Conservation (phyloP, 2,113 vertebrate genomes). For the Andinoacara biseriatus region DNA sequence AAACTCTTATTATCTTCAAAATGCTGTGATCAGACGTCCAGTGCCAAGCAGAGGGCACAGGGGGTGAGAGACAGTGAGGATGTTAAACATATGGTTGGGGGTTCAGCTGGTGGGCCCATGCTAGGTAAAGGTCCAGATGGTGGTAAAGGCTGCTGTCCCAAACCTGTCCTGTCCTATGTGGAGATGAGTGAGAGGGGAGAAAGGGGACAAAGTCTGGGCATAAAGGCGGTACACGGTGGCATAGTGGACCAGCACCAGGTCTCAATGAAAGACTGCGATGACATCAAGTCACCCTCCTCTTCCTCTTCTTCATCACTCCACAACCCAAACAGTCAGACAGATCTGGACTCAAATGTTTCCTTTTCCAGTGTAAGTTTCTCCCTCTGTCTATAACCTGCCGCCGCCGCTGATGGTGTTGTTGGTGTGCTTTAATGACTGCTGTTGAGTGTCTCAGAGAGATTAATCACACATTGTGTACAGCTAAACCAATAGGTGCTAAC, state of each 20-base stretch:
- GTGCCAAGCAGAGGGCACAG: slow-evolving; percentile 89
- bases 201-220: slow-evolving; percentile 84
- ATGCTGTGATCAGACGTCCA: slow-evolving; percentile 90
- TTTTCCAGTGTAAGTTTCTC: slow-evolving; percentile 96
- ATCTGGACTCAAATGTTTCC: slow-evolving; percentile 95
- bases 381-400: slow-evolving; percentile 72
- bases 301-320: slow-evolving; percentile 87
- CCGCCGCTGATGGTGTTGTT: slow-evolving; percentile 67
- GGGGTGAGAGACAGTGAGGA: slow-evolving; percentile 88
- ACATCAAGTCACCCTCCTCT: slow-evolving; percentile 88
- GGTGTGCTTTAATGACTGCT: slow-evolving; percentile 65
- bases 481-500: slow-evolving; percentile 63
- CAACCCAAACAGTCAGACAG: slow-evolving; percentile 89
- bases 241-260: slow-evolving; percentile 92
- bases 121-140: slow-evolving; percentile 90
- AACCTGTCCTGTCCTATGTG: slow-evolving; percentile 88
- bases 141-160: slow-evolving; percentile 86
- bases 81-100: slow-evolving; percentile 83
- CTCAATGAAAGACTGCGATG: slow-evolving; percentile 93
- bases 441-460: slow-evolving; percentile 64
- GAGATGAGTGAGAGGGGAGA: slow-evolving; percentile 86
- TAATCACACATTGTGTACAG: slow-evolving; percentile 54
- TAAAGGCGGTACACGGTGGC: slow-evolving; percentile 83
- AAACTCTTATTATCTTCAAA: slow-evolving; percentile 92
- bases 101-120: slow-evolving; percentile 65